A percentile compares a stretch with the other conserved stretches of the same genome.
These are phyloP conservation scores for Chaetodon auriga DNA, from an alignment of 2,113 vertebrate genomes.

Conservation along the genomic window DNA sequence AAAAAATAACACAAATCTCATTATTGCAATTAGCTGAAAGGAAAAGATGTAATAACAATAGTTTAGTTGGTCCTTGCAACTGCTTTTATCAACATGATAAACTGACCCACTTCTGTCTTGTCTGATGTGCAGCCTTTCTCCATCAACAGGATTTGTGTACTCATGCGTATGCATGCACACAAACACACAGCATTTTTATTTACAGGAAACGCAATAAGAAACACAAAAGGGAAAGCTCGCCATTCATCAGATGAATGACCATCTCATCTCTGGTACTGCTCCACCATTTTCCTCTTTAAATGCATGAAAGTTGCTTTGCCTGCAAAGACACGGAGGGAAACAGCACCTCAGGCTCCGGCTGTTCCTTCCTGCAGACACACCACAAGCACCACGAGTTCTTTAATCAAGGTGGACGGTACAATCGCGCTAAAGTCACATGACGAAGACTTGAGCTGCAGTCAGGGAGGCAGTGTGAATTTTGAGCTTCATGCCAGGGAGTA, in stretches of 20 bases:
- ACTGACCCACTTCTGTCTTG: conserved; percentile 48
- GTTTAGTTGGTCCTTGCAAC: conserved; percentile 31
- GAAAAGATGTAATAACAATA: conserved; percentile 15
- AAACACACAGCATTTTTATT: conserved; percentile 28
- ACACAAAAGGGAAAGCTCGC: conserved; percentile 29
- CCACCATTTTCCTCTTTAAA: conserved; percentile 21
- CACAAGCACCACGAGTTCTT: background rate
- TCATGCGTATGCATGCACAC: background rate
- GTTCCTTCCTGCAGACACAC: conserved; percentile 19
- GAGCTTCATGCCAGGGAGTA: conserved; percentile 89
- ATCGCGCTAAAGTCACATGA: conserved; percentile 20
- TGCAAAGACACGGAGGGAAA: conserved; percentile 10
- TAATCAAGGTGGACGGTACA: conserved; percentile 8
- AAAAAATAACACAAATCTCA: conserved; percentile 22
- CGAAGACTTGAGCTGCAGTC: conserved; percentile 9
- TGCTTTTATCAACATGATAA: conserved; percentile 81
- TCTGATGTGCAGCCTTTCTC: conserved; percentile 32
- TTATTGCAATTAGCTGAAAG: conserved; percentile 38
- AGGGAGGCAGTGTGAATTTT: background rate
- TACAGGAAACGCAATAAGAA: conserved; percentile 27
- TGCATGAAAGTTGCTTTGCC: conserved; percentile 5
- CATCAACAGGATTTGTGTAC: background rate
- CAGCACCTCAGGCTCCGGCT: conserved; percentile 11
- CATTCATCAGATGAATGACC: conserved; percentile 25
- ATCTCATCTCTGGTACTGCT: conserved; percentile 19